Conservation (phyloP, 2,888 invertebrate genomes). For the Chymomyza fuscimana region DNA sequence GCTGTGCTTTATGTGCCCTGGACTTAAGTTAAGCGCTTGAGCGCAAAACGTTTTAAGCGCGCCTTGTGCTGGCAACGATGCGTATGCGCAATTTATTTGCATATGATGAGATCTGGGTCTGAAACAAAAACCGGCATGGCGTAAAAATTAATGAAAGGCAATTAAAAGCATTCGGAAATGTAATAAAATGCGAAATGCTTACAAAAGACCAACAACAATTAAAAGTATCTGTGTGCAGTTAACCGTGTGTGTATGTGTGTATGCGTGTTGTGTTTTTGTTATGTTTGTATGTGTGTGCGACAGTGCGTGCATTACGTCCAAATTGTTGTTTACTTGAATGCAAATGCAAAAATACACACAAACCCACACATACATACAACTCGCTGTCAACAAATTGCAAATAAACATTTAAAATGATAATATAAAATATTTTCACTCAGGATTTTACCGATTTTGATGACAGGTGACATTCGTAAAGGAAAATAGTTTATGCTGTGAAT, state of each 20-base stretch:
- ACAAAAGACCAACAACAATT: conserved; percentile 31
- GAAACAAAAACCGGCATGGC: conserved; percentile 53
- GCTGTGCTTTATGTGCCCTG: conserved; percentile 34
- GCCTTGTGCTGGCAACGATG: conserved; percentile 45
- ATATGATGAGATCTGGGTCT: conserved; percentile 44
- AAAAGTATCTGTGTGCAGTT: background rate
- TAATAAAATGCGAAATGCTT: conserved; percentile 67
- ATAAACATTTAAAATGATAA: conserved; percentile 41
- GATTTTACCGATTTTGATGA: background rate
- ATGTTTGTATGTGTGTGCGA: background rate
- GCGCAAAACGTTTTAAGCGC: background rate
- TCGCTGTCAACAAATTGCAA: conserved; percentile 55
- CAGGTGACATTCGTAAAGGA: conserved; percentile 13
- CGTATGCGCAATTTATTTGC: conserved; percentile 72
- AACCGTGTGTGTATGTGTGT: background rate
- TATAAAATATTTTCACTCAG: conserved; percentile 16
- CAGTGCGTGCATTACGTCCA: background rate
- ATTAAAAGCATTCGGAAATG: conserved; percentile 73
- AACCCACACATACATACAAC: conserved; percentile 17
- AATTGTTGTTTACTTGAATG: conserved; percentile 41
- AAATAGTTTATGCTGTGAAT: conserved; percentile 20
- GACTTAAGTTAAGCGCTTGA: conserved; percentile 13
- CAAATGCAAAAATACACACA: conserved; percentile 51
- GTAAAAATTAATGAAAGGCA: conserved; percentile 75
- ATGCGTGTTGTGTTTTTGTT: background rate